Base-by-base conservation (phyloP, 2,888 invertebrate genomes). In the Yponomeuta evonymella region DNA sequence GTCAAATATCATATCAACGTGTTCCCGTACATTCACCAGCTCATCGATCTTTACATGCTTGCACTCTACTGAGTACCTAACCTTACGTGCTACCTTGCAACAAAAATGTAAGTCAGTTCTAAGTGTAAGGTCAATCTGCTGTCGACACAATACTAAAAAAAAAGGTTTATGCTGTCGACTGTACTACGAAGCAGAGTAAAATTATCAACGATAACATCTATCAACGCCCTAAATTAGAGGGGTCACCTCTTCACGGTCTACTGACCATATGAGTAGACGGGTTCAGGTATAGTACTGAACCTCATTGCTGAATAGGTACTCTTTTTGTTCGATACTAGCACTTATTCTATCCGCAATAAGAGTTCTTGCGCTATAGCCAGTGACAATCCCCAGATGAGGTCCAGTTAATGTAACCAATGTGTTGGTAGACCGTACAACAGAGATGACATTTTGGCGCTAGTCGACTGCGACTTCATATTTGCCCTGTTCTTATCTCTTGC, bases 191-290 rank as follows among this genome's bases (percentile, higher is more conserved):
- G 1, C 43, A 43, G 43, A 43, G 9, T 3, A 43, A 43, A 43
- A 43, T 43, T 43, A 43, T 43, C 43, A 5, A 58, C 51, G 2
- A 58, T 15, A 58, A 15, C 15, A 58, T 58, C 51, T 58, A 12
- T 15, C 51, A 58, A 58, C 15, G 51, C 51, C 51, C 15, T 3
- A 2, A 58, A 15, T 58, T 58, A 58, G 51, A 58, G 69, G 72
- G 76, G 78, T 75, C 73, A 81, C 75, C 74, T 43, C 67, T 29
- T 73, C 75, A 79, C 77, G 82, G 79, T 80, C 74, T 73, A 79
- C 64, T 79, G 82, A 77, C 79, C 78, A 43, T 43, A 43, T 43
- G 43, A 43, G 43, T 43, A 6, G 6, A 43, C 43, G 1, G 43
- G 43, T 8, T 43, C 43, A 43, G 43, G 43, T 43, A 43, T 43